Percentiles rank a stretch among this genome's conserved stretches.
Conservation (phyloP, 2,113 vertebrate genomes). For the Corythoichthys intestinalis region DNA sequence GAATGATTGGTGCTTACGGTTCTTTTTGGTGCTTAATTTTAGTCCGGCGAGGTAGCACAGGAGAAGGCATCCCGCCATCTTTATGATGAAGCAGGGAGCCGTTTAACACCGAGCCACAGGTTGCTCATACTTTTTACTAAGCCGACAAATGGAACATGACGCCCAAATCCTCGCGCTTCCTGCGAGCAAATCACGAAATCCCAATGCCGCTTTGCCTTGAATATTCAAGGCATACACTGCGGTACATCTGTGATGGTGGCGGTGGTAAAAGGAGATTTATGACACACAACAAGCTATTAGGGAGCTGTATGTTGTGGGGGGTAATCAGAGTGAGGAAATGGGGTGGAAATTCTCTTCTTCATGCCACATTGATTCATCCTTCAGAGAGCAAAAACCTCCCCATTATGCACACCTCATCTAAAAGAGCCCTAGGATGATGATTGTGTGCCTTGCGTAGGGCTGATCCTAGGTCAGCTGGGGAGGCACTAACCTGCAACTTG, state of each 20-base stretch:
- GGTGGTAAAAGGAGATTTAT: conserved; percentile 3
- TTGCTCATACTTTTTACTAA: not conserved
- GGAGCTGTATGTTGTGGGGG: conserved; percentile 4
- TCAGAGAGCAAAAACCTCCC: conserved; percentile 8
- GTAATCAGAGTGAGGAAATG: conserved; percentile 9
- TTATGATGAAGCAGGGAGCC: not conserved
- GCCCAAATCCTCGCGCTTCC: not conserved
- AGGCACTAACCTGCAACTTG: not conserved
- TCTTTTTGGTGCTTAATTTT: not conserved
- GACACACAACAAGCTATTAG: conserved; percentile 13
- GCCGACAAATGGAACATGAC: not conserved
- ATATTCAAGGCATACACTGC: not conserved
- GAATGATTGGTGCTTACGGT: not conserved
- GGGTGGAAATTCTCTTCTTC: conserved; percentile 11
- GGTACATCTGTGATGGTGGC: conserved; percentile 2
- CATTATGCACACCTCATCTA: conserved; percentile 7
- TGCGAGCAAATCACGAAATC: not conserved
- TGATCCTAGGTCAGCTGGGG: conserved; percentile 3
- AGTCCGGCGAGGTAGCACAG: not conserved
- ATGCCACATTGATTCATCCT: conserved; percentile 14
- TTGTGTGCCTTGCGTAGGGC: not conserved
- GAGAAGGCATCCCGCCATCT: not conserved
- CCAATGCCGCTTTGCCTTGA: not conserved
- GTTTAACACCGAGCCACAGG: not conserved
- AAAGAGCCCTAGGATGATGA: conserved; percentile 2